Base-by-base conservation (phyloP, 2,113 vertebrate species). In the Corydoras maculifer region DNA sequence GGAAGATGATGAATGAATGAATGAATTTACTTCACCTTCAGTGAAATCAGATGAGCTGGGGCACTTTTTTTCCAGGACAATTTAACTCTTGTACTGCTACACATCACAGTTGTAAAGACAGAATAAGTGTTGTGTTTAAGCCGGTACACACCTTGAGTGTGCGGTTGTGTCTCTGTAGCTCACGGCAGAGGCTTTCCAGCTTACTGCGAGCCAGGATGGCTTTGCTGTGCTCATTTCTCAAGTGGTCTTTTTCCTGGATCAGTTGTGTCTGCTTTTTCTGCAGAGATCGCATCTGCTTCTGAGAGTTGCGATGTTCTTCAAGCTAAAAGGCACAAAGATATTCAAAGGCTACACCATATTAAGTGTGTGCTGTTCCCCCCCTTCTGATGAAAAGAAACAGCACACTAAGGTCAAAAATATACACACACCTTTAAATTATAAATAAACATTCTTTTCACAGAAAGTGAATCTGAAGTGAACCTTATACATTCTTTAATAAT, bases 221-320 rank as follows among this genome's bases (percentile, higher is more conserved):
- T 77, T 97, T 98, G 91, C 94, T 98, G 82, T 99, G 96, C 79
- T 99, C 97, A 0, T 91, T 92, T 13, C 96, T 91, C 81, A 99
- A 87, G 81, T 94, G 92, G 83, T 99, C 96, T 82, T 98, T 98
- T 86, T 99, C 97, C 66, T 97, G 95, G 13, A 95, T 91, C 73
- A 98, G 82, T 88, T 96, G 94, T 0, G 81, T 92, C 88, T 99
- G 97, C 84, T 98, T 98, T 88, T 97, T 98, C 89, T 99, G 95
- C 78, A 99, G 78, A 57, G 82, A 87, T 67, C 88, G 92, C 94
- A 98, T 96, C 86, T 99, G 95, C 64, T 96, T 99, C 89, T 97
- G 94, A 0, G 95, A 90, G 76, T 91, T 94, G 0, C 97, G 88
- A 68, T 99, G 94, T 82, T 99, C 97, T 5, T 98, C 97, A 84